Base-by-base conservation (phyloP, 1,140 invertebrate species). In the Lutraria rhynchaena region DNA sequence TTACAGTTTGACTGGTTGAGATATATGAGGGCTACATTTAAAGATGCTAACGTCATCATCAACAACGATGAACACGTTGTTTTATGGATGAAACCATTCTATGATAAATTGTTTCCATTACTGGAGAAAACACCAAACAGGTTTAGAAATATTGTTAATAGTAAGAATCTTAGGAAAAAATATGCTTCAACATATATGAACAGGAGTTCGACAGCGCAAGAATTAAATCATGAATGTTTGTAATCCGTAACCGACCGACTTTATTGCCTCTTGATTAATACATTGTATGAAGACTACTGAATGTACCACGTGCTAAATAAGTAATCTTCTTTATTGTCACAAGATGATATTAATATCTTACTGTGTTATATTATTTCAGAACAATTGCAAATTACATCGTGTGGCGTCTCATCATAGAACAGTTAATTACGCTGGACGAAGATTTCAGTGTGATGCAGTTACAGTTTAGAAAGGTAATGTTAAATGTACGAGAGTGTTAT, bases 1-100 rank as follows among this genome's bases (percentile, higher is more conserved):
- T 41, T 51, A 9, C 74, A 86, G 85, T 86, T 86, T 78, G 82
- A 86, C 53, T 86, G 85, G 85, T 65, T 61, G 22, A 53, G 37
- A 7, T 82, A 74, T 29, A 51, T 83, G n/a, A 49, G 80, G 55
- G 78, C 67, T 0, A 71, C 81, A 24, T 58, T 86, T 27, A 29
- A 57, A 15, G 78, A 78, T 35, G 77, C 70, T 13, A 31, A 31
- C 17, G 77, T 83, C 15, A 58, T 46, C 3, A 74, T 80, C 9
- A 57, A 76, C 22, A 51, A 65, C 9, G 76, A 61, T 2, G 76
- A 60, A 33, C 58, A 57, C n/a, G 73, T 76, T 24, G 60, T 76
- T 27, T 41, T 76, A 1, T 76, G 22, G 73, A 74, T 53, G 84
- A 85, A 60, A 69, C 44, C 71, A 9, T 85, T 77, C 76, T 75